Conservation (phyloP, 1,140 invertebrate species). For the Fopius arisanus region DNA sequence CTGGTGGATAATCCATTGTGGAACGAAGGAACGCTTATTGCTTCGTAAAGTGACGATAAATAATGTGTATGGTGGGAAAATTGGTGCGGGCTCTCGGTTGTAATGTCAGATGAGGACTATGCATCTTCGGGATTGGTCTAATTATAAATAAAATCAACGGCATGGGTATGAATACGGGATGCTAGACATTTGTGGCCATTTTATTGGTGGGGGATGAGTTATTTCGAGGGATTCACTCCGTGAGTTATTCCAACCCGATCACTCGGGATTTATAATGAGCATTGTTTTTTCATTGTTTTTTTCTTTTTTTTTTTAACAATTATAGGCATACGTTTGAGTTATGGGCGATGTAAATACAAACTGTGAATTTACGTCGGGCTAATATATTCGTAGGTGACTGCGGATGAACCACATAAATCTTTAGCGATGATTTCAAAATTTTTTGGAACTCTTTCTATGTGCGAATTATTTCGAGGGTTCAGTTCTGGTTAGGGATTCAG, state of each 20-base stretch:
- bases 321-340: too few species aligned
- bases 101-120: background rate
- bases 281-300: too few species aligned
- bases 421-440: too few species aligned
- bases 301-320: too few species aligned
- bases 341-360: too few species aligned
- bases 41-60: conserved; percentile 38
- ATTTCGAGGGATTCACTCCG: background rate
- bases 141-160: background rate
- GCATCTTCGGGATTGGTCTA: background rate
- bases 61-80: conserved; percentile 35
- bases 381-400: too few species aligned
- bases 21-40: conserved; percentile 36
- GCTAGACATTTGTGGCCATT: background rate
- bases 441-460: too few species aligned
- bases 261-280: too few species aligned
- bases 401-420: too few species aligned
- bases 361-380: too few species aligned
- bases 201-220: background rate
- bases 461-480: too few species aligned
- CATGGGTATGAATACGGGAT: background rate
- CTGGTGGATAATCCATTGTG: conserved; percentile 1
- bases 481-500: too few species aligned
- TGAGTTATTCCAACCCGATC: background rate
- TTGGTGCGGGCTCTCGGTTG: background rate